phyloP scores from a whole-genome alignment of 2,888 invertebrate genomes.

The Chironomus tentans region DNA sequence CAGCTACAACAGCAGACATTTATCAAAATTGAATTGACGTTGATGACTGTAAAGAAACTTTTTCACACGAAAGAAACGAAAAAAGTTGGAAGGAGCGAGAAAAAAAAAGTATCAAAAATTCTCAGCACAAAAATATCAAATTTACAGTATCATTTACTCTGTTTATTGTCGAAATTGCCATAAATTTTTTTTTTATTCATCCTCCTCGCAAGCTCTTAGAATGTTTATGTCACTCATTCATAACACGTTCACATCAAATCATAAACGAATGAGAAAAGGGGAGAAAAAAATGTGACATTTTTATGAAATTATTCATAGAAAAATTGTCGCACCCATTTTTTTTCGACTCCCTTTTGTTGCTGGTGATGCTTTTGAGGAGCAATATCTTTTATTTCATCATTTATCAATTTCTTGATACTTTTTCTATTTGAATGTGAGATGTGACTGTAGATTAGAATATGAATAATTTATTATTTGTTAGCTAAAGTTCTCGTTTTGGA shows the following conservation, averaged over 20 bases:
- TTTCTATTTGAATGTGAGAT: too few relatives aligned
- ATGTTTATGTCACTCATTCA: conserved; percentile 1
- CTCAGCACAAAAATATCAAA: conserved; percentile 14
- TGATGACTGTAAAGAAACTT: background rate
- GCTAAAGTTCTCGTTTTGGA: too few relatives aligned
- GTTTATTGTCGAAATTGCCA: conserved; percentile 6
- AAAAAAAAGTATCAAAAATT: background rate
- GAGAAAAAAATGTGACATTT: background rate
- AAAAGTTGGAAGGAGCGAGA: background rate
- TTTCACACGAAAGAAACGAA: background rate
- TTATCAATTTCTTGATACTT: too few relatives aligned
- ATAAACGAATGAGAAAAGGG: conserved; percentile 10
- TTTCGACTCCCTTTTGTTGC: too few relatives aligned
- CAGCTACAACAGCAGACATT: background rate
- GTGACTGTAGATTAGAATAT: too few relatives aligned
- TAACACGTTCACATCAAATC: conserved; percentile 14
- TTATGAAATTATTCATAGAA: conserved; percentile 5
- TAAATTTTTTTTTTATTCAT: background rate
- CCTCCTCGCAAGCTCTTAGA: background rate
- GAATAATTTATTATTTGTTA: too few relatives aligned
- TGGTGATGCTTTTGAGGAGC: too few relatives aligned
- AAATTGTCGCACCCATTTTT: background rate
- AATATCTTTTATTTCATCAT: too few relatives aligned
- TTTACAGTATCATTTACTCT: conserved; percentile 23
- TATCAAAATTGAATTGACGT: background rate